phyloP scores from a whole-genome alignment of 92 coral and sea anemone genomes.

The Montipora capitata region DNA sequence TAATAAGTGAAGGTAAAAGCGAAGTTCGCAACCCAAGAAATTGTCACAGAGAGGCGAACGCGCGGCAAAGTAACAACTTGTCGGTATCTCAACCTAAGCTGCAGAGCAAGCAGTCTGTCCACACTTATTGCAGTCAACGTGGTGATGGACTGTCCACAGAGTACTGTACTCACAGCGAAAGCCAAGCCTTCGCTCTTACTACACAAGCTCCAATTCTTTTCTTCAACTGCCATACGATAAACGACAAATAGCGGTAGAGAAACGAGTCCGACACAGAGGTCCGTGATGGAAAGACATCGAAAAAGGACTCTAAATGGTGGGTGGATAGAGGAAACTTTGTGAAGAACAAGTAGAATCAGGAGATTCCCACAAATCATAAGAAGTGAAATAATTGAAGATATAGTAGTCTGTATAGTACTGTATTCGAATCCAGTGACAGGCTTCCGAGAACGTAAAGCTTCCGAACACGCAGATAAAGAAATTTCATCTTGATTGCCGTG shows the following conservation, averaged over 20 bases:
- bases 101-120: conserved; percentile 43
- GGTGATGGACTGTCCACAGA: conserved; percentile 24
- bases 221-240: not conserved
- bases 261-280: not conserved
- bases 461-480: not conserved
- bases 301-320: not conserved
- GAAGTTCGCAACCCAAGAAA: not conserved
- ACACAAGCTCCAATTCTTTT: not conserved
- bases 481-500: too few species aligned
- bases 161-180: not conserved
- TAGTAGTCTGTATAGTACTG: not conserved
- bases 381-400: not conserved
- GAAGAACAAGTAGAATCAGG: not conserved
- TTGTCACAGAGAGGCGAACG: conserved; percentile 6
- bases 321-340: not conserved
- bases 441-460: not conserved
- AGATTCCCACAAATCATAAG: not conserved
- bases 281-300: not conserved
- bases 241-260: not conserved
- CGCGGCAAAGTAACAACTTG: conserved; percentile 15
- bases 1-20: not conserved
- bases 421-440: not conserved
- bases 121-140: conserved; percentile 28
- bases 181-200: not conserved
- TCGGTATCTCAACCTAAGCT: conserved; percentile 20